Base-by-base conservation (phyloP, 1,140 invertebrate species). In the Drosophila mayri region DNA sequence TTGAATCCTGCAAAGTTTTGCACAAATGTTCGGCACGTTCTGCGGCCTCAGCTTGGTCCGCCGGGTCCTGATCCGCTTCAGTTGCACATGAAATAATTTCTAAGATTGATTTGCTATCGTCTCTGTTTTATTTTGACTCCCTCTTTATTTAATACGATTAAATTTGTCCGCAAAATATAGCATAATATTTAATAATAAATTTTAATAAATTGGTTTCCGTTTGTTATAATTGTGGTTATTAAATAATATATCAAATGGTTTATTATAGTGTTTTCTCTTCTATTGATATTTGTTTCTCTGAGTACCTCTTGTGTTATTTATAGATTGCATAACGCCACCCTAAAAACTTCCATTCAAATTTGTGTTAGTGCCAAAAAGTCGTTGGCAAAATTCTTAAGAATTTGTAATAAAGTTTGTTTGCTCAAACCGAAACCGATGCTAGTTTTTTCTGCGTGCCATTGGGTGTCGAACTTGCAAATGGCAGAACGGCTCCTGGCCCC, bases 1-100 rank as follows among this genome's bases (percentile, higher is more conserved):
- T 82, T 66, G 84, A 83, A 73, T 83, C 49, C 67, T 80, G 58
- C 66, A 64, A 87, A 81, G 68, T 81, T 86, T 73, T 87, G 57
- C 66, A 80, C 79, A 78, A 78, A 64, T 63, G 75, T 71, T 77
- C 55, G 74, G 40, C 65, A 83, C 76, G 82, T 79, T 86, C 59
- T 71, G 71, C 55, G 66, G 66, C 41, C 77, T 20, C 28, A 22
- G n/a, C 49, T 32, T 30, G 66, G 59, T 52, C 46, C 59, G 38
- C 49, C 16, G 44, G 35, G 40, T 57, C 38, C 38, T 20, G 63
- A 49, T 70, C 41, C 38, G 55, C 18, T 38, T 37, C 57, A 20
- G 55, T 43, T 73, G 61, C 73, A 67, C 44, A 20, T 28, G 12
- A 62, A 67, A 22, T 47, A 20, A 66, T 61, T 60, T 47, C 7